Base-by-base conservation (phyloP, 2,113 vertebrate genomes). In the Oncorhynchus nerka region DNA sequence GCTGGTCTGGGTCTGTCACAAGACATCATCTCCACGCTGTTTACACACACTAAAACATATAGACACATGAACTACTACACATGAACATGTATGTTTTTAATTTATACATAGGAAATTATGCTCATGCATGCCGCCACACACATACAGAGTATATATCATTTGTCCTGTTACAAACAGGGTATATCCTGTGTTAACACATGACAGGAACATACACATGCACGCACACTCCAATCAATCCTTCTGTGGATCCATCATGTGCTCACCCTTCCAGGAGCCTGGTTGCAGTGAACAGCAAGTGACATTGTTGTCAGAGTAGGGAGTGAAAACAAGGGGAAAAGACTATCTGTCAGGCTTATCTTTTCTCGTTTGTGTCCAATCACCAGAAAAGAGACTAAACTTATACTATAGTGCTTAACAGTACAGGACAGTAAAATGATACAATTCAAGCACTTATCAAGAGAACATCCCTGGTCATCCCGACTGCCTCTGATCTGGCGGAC, bases 21-120 rank as follows among this genome's bases (percentile, higher is more conserved):
- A 79, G 74, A 83, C 19, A 48, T 39, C 57, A 65, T 39, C 77
- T 75, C 28, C 67, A 74, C 69, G 24, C 70, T 71, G 68, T 57
- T 72, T 70, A 74, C 5, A 12, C 39, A 45, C 39, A 45, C 39
- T 45, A 9, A 45, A 45, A 62, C 79, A 55, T 28, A 70, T 78
- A 48, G 20, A 79, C 48, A 59, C 15, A 55, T 26, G 4, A 7
- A 66, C 22, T 26, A n/a, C 79, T 75, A 66, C 26, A 62, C 22
- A 8, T 62, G 19, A 22, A 65, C 26, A 26, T 65, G 15, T 65
- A 26, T 65, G 26, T 28, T 45, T 45, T 45, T 45, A 3, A 45
- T 45, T 45, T 11, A 45, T 45, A 45, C 39, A 45, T 45, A 45
- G 39, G 39, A 26, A 4, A 65, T 28, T 65, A 26, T 24, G n/a